Conservation (phyloP, 2,888 invertebrate genomes). For the Noctua janthina region DNA sequence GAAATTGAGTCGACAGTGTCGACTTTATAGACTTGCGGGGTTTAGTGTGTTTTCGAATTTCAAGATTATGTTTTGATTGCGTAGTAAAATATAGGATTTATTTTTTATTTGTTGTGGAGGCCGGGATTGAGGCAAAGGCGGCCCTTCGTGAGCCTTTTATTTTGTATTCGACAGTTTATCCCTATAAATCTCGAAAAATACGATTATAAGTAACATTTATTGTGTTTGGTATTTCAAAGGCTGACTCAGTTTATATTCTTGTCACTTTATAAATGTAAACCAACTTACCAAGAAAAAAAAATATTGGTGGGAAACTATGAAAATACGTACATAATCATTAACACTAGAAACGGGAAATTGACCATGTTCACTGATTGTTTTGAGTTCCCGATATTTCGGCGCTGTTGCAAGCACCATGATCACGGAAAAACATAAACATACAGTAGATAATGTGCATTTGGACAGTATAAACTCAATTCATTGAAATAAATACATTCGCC, state of each 20-base stretch:
- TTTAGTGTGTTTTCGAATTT: conserved; percentile 69
- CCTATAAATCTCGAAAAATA: conserved; percentile 62
- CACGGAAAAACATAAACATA: too few relatives aligned
- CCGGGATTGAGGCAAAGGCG: conserved; percentile 53
- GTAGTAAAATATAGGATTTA: conserved; percentile 68
- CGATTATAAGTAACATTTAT: conserved; percentile 64
- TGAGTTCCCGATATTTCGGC: too few relatives aligned
- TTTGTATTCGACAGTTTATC: conserved; percentile 58
- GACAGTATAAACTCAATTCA: neutral
- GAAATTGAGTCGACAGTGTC: conserved; percentile 65
- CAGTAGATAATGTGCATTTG: neutral
- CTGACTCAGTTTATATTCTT: neutral
- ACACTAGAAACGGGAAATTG: too few relatives aligned
- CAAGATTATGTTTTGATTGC: conserved; percentile 70
- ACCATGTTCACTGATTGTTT: too few relatives aligned
- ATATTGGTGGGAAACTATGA: neutral
- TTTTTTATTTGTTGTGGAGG: conserved; percentile 67
- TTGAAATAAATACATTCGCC: neutral
- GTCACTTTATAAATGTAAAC: conserved; percentile 2
- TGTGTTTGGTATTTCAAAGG: conserved; percentile 40
- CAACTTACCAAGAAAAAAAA: too few relatives aligned
- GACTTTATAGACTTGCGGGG: conserved; percentile 64
- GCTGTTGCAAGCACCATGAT: too few relatives aligned
- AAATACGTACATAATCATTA: neutral
- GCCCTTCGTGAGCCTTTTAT: conserved; percentile 45